Percentiles rank a stretch among this genome's conserved stretches.
Evolutionary conservation across 1,140 invertebrate species (phyloP).

Genomic region (Anadara kagoshimensis): DNA sequence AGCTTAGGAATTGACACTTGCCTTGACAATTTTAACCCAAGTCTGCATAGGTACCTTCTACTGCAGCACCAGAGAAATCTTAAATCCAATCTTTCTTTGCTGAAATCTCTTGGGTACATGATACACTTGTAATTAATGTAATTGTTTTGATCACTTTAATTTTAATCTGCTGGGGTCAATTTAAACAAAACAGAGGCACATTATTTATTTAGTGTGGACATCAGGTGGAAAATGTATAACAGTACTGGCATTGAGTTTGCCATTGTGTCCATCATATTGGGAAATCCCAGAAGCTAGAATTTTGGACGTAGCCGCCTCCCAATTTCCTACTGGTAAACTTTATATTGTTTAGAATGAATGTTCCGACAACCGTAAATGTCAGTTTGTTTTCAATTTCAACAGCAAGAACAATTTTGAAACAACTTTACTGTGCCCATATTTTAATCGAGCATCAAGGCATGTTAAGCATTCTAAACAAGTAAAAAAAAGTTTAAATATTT

Average conservation of each 20-base stretch:
- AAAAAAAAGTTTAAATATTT: no score
- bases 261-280: conserved; percentile 32
- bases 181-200: background rate
- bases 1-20: conserved; percentile 12
- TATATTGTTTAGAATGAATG: conserved; percentile 1
- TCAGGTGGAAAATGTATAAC: conserved; percentile 12
- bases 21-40: conserved; percentile 26
- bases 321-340: background rate
- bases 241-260: conserved; percentile 3
- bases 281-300: background rate
- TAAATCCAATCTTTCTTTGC: background rate
- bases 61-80: background rate
- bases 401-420: no score
- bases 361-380: no score
- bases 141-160: conserved; percentile 1
- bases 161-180: background rate
- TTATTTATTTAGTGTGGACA: conserved; percentile 12
- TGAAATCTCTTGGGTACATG: conserved; percentile 27
- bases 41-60: conserved; percentile 7
- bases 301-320: background rate
- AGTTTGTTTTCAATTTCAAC: no score
- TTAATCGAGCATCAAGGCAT: no score
- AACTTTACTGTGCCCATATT: no score
- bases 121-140: conserved; percentile 14
- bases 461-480: no score